Conservation (phyloP, 2,888 invertebrate species). For the Thereva unica region DNA sequence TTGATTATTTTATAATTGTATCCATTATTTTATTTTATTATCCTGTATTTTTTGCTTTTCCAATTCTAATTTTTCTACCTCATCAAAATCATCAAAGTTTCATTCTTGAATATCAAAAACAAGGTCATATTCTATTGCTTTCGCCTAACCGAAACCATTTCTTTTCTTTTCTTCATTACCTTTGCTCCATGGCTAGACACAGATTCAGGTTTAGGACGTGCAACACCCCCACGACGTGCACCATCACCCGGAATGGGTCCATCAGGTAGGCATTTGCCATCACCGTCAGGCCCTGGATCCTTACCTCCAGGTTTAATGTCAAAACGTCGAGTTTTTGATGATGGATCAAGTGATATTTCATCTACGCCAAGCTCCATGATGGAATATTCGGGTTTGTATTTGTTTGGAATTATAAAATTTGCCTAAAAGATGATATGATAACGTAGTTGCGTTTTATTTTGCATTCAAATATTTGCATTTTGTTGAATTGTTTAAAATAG, state of each 20-base stretch:
- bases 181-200: conserved; percentile 61
- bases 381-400: conserved; percentile 77
- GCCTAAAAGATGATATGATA: no score
- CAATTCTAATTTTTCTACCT: conserved; percentile 9
- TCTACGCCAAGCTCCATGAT: conserved; percentile 83
- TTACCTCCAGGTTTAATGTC: conserved; percentile 77
- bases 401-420: neutral
- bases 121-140: conserved; percentile 8
- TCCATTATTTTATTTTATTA: conserved; percentile 5
- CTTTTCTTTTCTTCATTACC: conserved; percentile 27
- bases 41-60: conserved; percentile 15
- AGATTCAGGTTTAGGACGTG: conserved; percentile 84
- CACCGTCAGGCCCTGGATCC: conserved; percentile 84
- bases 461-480: no score
- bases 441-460: no score
- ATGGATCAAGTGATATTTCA: conserved; percentile 82
- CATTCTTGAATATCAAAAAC: no score
- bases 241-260: conserved; percentile 80
- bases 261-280: conserved; percentile 72
- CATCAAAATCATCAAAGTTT: conserved; percentile 13
- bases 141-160: conserved; percentile 30
- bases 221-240: conserved; percentile 84
- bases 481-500: no score
- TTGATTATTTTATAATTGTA: neutral
- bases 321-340: conserved; percentile 70